Percentiles rank a stretch among this genome's conserved stretches.
phyloP scores from a whole-genome alignment of 2,797 vertebrate species.

The Helarctos malayanus region DNA sequence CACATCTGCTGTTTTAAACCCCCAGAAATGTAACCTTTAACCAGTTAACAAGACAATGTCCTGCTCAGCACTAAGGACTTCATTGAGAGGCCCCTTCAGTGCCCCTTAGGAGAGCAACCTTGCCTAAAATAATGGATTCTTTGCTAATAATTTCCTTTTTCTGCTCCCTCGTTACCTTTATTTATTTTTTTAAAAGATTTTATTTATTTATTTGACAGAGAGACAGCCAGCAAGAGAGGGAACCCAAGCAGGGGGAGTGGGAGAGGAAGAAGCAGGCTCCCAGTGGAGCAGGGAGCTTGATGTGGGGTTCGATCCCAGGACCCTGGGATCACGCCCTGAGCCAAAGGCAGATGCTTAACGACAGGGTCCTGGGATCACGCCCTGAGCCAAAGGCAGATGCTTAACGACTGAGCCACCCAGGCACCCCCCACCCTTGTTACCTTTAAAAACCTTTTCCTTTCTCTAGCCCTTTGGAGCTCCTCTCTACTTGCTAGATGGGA shows the following conservation, averaged over 20 bases:
- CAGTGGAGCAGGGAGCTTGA: too few species aligned
- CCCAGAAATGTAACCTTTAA: not conserved
- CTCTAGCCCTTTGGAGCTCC: not conserved
- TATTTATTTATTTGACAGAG: too few species aligned
- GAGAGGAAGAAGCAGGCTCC: too few species aligned
- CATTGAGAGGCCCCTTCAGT: not conserved
- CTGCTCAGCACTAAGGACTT: not conserved
- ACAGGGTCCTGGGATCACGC: too few species aligned
- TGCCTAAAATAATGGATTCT: not conserved
- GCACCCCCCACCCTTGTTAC: not conserved
- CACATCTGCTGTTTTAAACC: not conserved
- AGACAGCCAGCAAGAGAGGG: too few species aligned
- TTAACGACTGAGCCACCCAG: too few species aligned
- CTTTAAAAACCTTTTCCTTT: not conserved
- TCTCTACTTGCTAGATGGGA: not conserved
- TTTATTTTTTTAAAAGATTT: too few species aligned
- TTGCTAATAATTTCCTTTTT: not conserved
- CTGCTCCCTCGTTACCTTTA: not conserved
- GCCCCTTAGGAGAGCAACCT: not conserved
- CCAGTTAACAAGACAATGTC: not conserved
- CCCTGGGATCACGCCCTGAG: too few species aligned
- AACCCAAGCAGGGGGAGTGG: too few species aligned
- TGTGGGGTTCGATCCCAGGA: too few species aligned
- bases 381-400: too few species aligned
- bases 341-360: too few species aligned